Percentiles rank a stretch among this genome's conserved stretches.
These are phyloP conservation scores for Melozone crissalis DNA, from an alignment of 2,113 vertebrate species.

Conservation along the genomic window DNA sequence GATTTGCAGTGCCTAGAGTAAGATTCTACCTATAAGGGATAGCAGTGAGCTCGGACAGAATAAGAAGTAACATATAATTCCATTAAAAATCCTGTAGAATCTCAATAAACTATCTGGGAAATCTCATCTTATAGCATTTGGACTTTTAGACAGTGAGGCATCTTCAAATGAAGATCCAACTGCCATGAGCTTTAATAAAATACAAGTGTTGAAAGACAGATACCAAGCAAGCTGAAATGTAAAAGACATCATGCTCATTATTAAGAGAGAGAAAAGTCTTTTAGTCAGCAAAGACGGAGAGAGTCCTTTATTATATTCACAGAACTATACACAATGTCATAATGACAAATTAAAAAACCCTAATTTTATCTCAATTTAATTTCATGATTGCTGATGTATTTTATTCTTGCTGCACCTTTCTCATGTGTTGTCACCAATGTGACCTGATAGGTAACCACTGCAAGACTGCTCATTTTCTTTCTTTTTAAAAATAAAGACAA, in stretches of 20 bases:
- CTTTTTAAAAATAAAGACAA: constrained; percentile 7
- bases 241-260: neutral
- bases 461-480: neutral
- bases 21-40: neutral
- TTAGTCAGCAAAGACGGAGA: neutral
- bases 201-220: neutral
- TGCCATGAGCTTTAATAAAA: neutral
- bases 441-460: neutral
- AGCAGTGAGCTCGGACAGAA: neutral
- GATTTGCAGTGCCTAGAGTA: neutral
- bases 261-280: neutral
- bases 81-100: neutral
- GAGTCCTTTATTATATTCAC: neutral
- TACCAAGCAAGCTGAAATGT: neutral
- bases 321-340: too few species aligned
- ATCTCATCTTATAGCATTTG: neutral
- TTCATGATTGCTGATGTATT: neutral
- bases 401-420: neutral
- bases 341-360: neutral
- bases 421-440: neutral
- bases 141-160: neutral
- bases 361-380: neutral
- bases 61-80: neutral
- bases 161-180: neutral
- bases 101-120: neutral